These are phyloP conservation scores for Pygoscelis adeliae DNA, from an alignment of 2,113 vertebrate species.

Conservation along the genomic window DNA sequence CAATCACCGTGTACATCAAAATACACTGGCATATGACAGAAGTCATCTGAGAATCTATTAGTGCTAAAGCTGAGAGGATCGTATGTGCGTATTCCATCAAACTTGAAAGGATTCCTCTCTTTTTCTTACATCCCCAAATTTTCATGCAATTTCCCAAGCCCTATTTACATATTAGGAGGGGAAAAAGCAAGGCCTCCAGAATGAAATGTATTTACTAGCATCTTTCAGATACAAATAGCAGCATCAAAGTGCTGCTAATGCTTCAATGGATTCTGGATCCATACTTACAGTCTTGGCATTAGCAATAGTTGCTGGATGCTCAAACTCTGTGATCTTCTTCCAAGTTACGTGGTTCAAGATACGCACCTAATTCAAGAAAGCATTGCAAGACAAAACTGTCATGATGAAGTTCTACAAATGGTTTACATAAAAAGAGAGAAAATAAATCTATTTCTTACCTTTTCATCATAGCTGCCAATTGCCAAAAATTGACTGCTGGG, in stretches of 20 bases:
- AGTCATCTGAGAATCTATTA: not conserved
- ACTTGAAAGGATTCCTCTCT: not conserved
- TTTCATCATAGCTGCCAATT: constrained; percentile 94
- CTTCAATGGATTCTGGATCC: not conserved
- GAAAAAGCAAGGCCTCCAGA: not conserved
- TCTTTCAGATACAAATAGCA: not conserved
- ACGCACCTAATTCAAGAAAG: constrained; percentile 79
- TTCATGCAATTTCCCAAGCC: not conserved
- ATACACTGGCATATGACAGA: not conserved
- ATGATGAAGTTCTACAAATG: not conserved
- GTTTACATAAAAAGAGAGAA: not conserved
- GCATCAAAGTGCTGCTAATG: not conserved
- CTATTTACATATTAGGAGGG: not conserved
- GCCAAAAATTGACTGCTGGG: constrained; percentile 96
- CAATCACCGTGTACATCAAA: not conserved
- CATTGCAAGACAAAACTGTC: not conserved
- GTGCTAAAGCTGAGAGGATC: not conserved
- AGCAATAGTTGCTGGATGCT: constrained; percentile 79
- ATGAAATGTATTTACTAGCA: not conserved
- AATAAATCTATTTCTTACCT: constrained; percentile 70
- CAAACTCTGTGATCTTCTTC: constrained; percentile 89
- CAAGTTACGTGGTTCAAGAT: constrained; percentile 95
- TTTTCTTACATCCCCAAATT: not conserved
- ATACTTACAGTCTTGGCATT: constrained; percentile 83
- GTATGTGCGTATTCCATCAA: fast-evolving